Evolutionary conservation across 2,797 vertebrate genomes (phyloP).

Genomic region (Aeoliscus strigatus): DNA sequence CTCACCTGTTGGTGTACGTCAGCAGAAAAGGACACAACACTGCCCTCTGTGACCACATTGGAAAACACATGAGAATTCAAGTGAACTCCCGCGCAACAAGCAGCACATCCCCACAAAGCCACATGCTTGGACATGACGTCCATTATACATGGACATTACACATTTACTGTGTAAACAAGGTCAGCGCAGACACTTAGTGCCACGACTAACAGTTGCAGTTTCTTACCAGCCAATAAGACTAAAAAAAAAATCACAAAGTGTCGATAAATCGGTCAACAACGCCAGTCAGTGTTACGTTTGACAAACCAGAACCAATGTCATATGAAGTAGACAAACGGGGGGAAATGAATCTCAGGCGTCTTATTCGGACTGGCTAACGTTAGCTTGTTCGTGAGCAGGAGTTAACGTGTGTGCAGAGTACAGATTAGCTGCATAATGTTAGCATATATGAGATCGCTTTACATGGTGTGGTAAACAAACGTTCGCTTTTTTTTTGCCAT

Average conservation of each 20-base stretch:
- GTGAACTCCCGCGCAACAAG: conserved; percentile 63
- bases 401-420: conserved; percentile 1
- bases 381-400: conserved; percentile 15
- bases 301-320: too few relatives aligned
- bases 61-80: conserved; percentile 48
- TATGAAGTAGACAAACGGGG: neutral
- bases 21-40: conserved; percentile 21
- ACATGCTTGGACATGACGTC: conserved; percentile 27
- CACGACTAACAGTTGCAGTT: too few relatives aligned
- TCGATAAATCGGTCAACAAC: neutral
- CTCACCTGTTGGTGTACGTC: too few relatives aligned
- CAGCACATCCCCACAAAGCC: conserved; percentile 28
- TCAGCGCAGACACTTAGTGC: neutral
- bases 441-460: conserved; percentile 6
- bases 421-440: neutral
- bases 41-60: conserved; percentile 42
- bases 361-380: neutral
- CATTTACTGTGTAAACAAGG: neutral
- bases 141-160: neutral
- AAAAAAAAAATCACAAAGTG: too few relatives aligned
- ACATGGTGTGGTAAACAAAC: conserved; percentile 51
- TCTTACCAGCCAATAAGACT: too few relatives aligned
- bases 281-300: neutral
- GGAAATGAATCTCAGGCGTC: neutral
- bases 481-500: neutral